phyloP scores from a whole-genome alignment of 2,797 vertebrate species.

The Syndactyla subalaris region DNA sequence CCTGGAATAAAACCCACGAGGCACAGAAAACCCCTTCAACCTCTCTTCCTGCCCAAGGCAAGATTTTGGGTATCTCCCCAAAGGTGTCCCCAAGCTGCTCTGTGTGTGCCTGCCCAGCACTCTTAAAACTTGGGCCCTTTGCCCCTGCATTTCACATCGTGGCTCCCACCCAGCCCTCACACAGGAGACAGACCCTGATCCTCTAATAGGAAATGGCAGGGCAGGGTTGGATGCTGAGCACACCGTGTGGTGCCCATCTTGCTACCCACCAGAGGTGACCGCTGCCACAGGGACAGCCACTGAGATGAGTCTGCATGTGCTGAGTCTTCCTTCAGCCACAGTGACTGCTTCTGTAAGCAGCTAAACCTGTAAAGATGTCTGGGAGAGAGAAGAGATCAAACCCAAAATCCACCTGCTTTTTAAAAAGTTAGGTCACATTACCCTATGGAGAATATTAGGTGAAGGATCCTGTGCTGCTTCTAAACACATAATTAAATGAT shows the following conservation, averaged over 20 bases:
- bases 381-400: background rate
- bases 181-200: background rate
- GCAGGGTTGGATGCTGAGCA: background rate
- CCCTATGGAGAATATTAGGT: background rate
- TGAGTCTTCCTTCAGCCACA: background rate
- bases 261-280: background rate
- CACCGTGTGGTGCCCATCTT: rapidly evolving
- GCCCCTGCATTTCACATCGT: rapidly evolving
- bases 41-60: background rate
- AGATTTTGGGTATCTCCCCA: background rate
- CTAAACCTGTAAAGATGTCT: background rate
- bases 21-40: background rate
- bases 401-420: background rate
- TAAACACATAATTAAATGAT: background rate
- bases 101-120: no score
- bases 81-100: background rate
- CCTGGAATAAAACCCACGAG: background rate
- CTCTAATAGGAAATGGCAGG: background rate
- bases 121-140: background rate
- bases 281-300: background rate
- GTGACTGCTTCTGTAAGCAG: background rate
- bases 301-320: background rate
- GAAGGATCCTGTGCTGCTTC: background rate
- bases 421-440: background rate
- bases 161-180: rapidly evolving